Evolutionary conservation across 2,888 invertebrate species (phyloP), one percentile per base, ranked within the genome.

Genomic region (Bembecia ichneumoniformis): DNA sequence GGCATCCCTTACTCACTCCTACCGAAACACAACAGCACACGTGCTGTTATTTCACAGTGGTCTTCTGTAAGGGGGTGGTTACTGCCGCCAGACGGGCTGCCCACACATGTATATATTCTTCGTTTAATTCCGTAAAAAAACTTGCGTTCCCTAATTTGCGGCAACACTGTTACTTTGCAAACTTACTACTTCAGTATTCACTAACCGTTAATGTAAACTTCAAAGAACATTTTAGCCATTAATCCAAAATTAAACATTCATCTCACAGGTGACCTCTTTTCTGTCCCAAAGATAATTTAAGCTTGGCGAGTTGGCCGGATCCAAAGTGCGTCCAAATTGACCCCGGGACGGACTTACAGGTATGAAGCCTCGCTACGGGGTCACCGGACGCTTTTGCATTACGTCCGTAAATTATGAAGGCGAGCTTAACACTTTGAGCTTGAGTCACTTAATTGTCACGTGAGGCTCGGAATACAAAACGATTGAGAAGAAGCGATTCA

Each of bases 231-330:
- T 56, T 56, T 62, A 63, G 61, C 69, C 69, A 75, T 80, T 79
- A 77, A 72, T 66, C 64, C 61, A 63, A 63, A 66, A 65, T 76
- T 68, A 71, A 73, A 70, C 74, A 77, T 80, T 77, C 68, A 73
- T 69, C 68, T 69, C 65, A 59, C 61, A 60, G 60, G 68, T 71
- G 78, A 76, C 75, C 77, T 74, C 68, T 64, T 73, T 68, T 66
- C 64, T 70, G 71, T 75, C 72, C 73, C 71, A 63, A 68, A 77
- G 72, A 77, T 77, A 77, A 77, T 80, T 78, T 74, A 70, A 68
- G 72, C 69, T 59, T 60, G 65, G 66, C 62, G 60, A 14, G 40
- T 9, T 44, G 17, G 16, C 44, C 66, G 57, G 77, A 76, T 72
- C 28, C 71, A 71, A 66, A 74, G 73, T 74, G 72, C 71, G 71